A percentile compares a stretch with the other conserved stretches of the same genome.
These are phyloP conservation scores for Calliopsis andreniformis DNA, from an alignment of 1,140 invertebrate species.

Conservation along the genomic window DNA sequence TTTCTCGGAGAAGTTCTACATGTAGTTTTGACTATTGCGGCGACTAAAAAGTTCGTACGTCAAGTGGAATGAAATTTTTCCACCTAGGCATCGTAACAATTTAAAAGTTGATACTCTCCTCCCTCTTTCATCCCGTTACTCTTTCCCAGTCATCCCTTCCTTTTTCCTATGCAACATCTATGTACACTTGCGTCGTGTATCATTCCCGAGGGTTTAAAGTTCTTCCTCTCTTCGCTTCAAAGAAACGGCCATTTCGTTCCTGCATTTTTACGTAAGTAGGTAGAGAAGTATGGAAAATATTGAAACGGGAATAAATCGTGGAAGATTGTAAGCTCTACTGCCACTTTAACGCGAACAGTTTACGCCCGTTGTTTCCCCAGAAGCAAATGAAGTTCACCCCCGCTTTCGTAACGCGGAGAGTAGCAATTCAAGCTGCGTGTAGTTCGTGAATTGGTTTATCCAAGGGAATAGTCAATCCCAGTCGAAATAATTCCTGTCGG, in stretches of 20 bases:
- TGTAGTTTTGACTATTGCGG: too few species aligned
- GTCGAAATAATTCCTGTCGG: background rate
- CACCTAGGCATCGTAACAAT: too few species aligned
- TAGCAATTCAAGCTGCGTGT: background rate
- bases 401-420: background rate
- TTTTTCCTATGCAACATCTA: too few species aligned
- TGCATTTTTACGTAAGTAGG: background rate
- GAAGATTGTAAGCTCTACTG: constrained; percentile 8
- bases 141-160: too few species aligned
- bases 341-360: constrained; percentile 16
- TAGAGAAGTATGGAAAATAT: background rate
- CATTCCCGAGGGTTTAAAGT: too few species aligned
- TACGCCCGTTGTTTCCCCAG: constrained; percentile 13
- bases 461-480: background rate
- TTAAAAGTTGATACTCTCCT: too few species aligned
- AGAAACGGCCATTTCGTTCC: background rate
- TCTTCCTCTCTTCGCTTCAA: background rate
- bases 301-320: constrained; percentile 6
- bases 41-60: too few species aligned
- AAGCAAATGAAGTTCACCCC: constrained; percentile 2
- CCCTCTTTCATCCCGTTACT: too few species aligned
- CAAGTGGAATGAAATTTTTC: too few species aligned
- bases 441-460: constrained; percentile 12
- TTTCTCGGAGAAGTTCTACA: too few species aligned
- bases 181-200: too few species aligned